These are phyloP conservation scores for Colostygia pectinataria DNA, from an alignment of 2,888 invertebrate species.

Conservation along the genomic window DNA sequence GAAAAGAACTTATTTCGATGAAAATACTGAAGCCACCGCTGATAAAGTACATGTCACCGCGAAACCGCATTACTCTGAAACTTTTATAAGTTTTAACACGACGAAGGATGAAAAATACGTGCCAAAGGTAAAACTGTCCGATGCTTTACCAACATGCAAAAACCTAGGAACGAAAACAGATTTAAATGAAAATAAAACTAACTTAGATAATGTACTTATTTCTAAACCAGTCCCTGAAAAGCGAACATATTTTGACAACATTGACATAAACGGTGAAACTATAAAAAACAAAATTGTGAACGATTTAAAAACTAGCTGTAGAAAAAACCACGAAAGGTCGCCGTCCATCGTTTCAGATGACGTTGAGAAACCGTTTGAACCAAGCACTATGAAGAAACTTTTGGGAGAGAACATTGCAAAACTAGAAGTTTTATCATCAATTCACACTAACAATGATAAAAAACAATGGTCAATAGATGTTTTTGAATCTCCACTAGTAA, in stretches of 20 bases:
- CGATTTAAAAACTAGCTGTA: conserved; percentile 32
- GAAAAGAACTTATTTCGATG: conserved; percentile 40
- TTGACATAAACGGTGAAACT: conserved; percentile 35
- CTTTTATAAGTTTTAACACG: conserved; percentile 16
- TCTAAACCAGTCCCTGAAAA: conserved; percentile 35
- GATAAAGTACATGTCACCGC: conserved; percentile 2
- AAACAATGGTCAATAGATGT: conserved; percentile 61
- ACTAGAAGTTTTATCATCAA: conserved; percentile 43
- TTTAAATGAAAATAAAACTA: conserved; percentile 12
- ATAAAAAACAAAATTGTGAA: conserved; percentile 36
- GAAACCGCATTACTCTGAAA: conserved; percentile 3
- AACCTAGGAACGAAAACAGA: background rate
- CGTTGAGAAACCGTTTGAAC: conserved; percentile 46
- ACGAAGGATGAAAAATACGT: conserved; percentile 9
- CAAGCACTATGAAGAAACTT: conserved; percentile 59
- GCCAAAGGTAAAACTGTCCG: background rate
- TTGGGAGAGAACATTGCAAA: conserved; percentile 60
- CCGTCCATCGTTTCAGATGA: conserved; percentile 65
- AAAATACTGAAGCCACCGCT: background rate
- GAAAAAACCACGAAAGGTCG: conserved; percentile 50
- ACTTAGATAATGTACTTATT: conserved; percentile 12
- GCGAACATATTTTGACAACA: conserved; percentile 55
- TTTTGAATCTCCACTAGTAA: conserved; percentile 55
- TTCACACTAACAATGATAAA: conserved; percentile 46
- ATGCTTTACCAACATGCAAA: background rate